phyloP scores from a whole-genome alignment of 2,888 invertebrate genomes.

The Gasteruption jaculator region DNA sequence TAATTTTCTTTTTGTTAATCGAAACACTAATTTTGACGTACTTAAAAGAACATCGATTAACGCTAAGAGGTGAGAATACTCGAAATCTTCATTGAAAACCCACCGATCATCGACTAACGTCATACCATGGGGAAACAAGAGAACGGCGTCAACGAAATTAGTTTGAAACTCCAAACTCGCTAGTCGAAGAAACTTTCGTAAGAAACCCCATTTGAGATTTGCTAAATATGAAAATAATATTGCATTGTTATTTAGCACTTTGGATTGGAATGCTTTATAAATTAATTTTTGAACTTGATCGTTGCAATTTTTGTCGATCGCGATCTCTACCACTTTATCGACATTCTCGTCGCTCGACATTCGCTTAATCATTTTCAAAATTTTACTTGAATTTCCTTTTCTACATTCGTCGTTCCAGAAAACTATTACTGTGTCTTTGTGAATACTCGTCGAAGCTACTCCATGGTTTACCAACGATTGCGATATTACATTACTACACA shows the following conservation, averaged over 20 bases:
- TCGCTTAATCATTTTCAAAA: constrained; percentile 35
- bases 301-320: constrained; percentile 27
- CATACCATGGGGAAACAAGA: constrained; percentile 53
- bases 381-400: constrained; percentile 34
- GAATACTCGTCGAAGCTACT: constrained; percentile 27
- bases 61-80: constrained; percentile 53
- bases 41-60: too few species aligned
- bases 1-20: constrained; percentile 50
- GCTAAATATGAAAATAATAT: constrained; percentile 41
- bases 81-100: constrained; percentile 51
- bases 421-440: constrained; percentile 35
- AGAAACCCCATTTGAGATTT: constrained; percentile 38
- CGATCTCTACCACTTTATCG: constrained; percentile 42
- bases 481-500: constrained; percentile 33
- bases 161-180: constrained; percentile 45
- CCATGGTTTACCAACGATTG: constrained; percentile 32
- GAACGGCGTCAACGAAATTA: constrained; percentile 50
- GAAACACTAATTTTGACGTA: too few species aligned
- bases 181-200: constrained; percentile 40
- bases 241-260: constrained; percentile 28
- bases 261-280: constrained; percentile 27
- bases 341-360: constrained; percentile 41
- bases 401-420: constrained; percentile 38
- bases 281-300: constrained; percentile 30
- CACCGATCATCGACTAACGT: constrained; percentile 41